Evolutionary conservation across 2,113 vertebrate genomes (phyloP), one percentile per base, ranked within the genome.

Genomic region (Microcebus griseorufus): DNA sequence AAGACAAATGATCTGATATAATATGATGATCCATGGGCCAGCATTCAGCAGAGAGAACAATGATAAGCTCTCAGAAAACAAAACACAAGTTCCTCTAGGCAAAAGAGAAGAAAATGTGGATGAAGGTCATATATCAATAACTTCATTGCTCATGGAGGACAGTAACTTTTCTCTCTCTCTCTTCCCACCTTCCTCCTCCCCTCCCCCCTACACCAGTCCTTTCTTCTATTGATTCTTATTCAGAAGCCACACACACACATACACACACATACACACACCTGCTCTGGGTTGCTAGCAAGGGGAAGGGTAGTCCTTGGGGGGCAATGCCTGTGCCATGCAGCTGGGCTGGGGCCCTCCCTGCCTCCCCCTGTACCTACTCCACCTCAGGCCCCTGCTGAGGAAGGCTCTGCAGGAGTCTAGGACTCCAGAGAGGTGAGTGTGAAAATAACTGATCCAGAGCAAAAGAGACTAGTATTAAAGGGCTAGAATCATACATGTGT

Each of bases 1-100:
- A 95, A 95, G 96, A 95, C 51, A 95, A 88, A 96, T 80, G 72
- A 89, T 87, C 37, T 76, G 89, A 55, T 83, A 80, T 20, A 65
- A 51, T 85, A 23, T 78, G 84, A 81, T 79, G 69, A 86, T 96
- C 55, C 32, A 1, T 90, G 45, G 88, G 76, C 6, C 64, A 88
- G 58, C 22, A 69, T 65, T 81, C 91, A 85, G 62, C 1, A 76
- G 69, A 87, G 79, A 42, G 96, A 94, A 88, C 51, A 86, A 65
- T 0, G 84, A 73, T 67, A 85, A 80, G 45, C n/a, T 88, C 64
- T 78, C 39, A 37, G 65, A 62, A 96, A 94, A 93, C 58, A 90
- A 90, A 97, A 78, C 22, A 64, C 27, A 73, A 82, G 62, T 5
- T 95, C 39, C 45, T 79, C 14, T 42, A 89, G 87, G 79, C 14